Evolutionary conservation across 2,797 vertebrate genomes (phyloP).

Genomic region (Oreortyx pictus): DNA sequence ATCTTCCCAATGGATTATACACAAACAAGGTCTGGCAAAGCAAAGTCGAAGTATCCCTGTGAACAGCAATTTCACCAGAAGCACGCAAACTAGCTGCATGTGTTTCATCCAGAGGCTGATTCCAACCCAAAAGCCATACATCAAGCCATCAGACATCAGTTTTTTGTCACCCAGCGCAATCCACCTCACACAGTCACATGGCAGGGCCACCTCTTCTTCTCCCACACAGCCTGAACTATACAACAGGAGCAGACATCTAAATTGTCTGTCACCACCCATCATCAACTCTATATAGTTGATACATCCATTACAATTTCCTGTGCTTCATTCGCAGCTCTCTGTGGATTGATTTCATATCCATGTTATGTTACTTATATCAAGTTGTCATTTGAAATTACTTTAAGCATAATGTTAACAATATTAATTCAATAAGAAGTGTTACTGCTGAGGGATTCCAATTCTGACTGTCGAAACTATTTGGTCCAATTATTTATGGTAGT

Average conservation of each 20-base stretch:
- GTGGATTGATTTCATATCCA: background rate
- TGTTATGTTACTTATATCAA: background rate
- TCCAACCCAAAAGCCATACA: background rate
- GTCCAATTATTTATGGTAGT: slow-evolving; percentile 66
- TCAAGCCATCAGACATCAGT: background rate
- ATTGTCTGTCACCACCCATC: background rate
- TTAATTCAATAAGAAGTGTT: slow-evolving; percentile 50
- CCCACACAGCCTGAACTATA: background rate
- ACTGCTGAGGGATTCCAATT: slow-evolving; percentile 36
- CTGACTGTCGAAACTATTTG: slow-evolving; percentile 43
- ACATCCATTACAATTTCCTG: background rate
- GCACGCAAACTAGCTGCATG: background rate
- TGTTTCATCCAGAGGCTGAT: background rate
- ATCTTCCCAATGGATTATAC: background rate
- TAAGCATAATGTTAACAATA: slow-evolving; percentile 38
- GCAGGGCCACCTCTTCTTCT: background rate
- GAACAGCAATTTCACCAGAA: background rate
- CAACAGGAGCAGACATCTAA: background rate
- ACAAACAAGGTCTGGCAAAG: background rate
- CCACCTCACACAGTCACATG: background rate
- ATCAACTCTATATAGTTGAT: background rate
- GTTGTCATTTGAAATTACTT: slow-evolving; percentile 50
- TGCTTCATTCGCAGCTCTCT: background rate
- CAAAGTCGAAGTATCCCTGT: background rate
- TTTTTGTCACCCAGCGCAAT: too few species aligned